phyloP scores from a whole-genome alignment of 2,113 vertebrate genomes.

The Ophthalmolycus amberensis region DNA sequence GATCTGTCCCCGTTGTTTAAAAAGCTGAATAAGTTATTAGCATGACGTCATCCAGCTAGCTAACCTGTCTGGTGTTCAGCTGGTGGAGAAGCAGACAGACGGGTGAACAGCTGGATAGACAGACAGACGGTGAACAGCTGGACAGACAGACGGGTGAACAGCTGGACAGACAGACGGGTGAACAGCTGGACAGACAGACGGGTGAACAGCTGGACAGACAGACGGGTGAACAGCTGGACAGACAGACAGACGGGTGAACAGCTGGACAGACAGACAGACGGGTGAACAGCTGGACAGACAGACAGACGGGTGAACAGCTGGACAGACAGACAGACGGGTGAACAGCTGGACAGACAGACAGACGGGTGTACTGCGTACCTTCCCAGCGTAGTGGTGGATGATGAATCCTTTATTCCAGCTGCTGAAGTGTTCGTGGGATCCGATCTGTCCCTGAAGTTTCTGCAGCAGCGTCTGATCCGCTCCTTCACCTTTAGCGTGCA shows the following conservation, averaged over 20 bases:
- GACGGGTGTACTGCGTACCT: slow-evolving; percentile 68
- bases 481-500: slow-evolving; percentile 90
- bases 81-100: neutral
- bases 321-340: too few relatives aligned
- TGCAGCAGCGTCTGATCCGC: slow-evolving; percentile 88
- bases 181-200: neutral
- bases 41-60: too few relatives aligned
- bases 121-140: neutral
- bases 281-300: too few relatives aligned
- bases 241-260: too few relatives aligned
- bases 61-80: too few relatives aligned
- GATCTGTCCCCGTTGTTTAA: too few relatives aligned
- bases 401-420: slow-evolving; percentile 89
- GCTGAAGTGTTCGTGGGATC: slow-evolving; percentile 87
- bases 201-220: too few relatives aligned
- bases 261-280: too few relatives aligned
- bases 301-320: too few relatives aligned
- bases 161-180: too few relatives aligned
- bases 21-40: too few relatives aligned
- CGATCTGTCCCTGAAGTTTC: slow-evolving; percentile 85
- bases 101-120: neutral
- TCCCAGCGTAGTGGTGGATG: slow-evolving; percentile 88
- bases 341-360: neutral
- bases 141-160: neutral
- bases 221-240: too few relatives aligned